Evolutionary conservation across 2,888 invertebrate genomes (phyloP), one percentile per base, ranked within the genome.

Genomic region (Saturnia pavonia): DNA sequence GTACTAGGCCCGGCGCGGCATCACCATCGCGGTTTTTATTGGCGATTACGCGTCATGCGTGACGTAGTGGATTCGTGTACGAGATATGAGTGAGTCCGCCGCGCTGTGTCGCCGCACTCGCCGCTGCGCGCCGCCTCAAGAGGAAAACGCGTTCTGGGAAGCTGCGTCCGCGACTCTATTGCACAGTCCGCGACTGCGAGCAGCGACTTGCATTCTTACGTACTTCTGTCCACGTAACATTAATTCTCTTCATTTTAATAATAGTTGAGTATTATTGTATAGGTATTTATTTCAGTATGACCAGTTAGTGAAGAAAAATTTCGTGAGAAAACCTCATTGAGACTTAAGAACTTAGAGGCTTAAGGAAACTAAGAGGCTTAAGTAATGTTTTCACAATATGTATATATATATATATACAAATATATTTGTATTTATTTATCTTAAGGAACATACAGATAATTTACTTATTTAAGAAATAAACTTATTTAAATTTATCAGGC

Each of bases 141-240:
- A 92, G 92, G 93, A 93, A 92, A 93, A 93, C 90, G 93, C 84
- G 87, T 92, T 92, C 93, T 85, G 84, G 82, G 93, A 93, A 93
- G 85, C 69, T 69, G 71, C 68, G 71, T 43, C 27, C 60, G 70
- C 70, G 54, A 9, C 40, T 40, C 34, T 27, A 14, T 19, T 57
- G 67, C 68, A 63, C 69, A 65, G 48, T 65, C 63, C 48, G 63
- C 51, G 22, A 22, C n/a, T n/a, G n/a, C 54, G 48, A 19, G 19
- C 43, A 45, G 45, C 22, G 40, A n/a, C 63, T 65, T 51, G 66
- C 63, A 34, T 65, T 63, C 42, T 66, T 66, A 65, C 57, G 57
- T 67, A 22, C 11, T 42, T 51, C 12, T 16, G 42, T 40, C 27
- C 67, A 54, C 42, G 66, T 67, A 40, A 48, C 43, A 54, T 54